These are phyloP conservation scores for Anabacerthia variegaticeps DNA, from an alignment of 2,797 vertebrate genomes.

Conservation along the genomic window DNA sequence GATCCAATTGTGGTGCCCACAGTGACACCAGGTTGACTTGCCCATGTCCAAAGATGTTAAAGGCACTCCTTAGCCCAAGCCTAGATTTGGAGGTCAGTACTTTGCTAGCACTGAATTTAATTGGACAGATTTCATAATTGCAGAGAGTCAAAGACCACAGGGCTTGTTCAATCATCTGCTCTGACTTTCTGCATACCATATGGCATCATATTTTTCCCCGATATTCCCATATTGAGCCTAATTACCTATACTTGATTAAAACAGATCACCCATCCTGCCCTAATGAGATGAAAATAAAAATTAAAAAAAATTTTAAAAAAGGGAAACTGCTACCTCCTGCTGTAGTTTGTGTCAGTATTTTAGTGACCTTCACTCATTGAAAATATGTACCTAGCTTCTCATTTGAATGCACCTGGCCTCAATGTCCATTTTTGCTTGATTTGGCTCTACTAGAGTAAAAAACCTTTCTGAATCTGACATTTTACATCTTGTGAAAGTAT, in stretches of 20 bases:
- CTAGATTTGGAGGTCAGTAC: not conserved
- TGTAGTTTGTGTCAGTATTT: not conserved
- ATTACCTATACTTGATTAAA: conserved; percentile 56
- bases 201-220: conserved; percentile 9
- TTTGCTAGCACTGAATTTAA: not conserved
- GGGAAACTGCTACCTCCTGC: not conserved
- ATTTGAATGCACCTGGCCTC: not conserved
- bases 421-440: not conserved
- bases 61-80: not conserved
- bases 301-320: not conserved
- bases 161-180: conserved; percentile 36
- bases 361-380: not conserved
- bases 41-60: not conserved
- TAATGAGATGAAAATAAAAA: not conserved
- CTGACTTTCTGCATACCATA: conserved; percentile 26
- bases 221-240: conserved; percentile 44
- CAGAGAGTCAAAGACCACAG: not conserved
- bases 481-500: not conserved
- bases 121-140: conserved; percentile 5
- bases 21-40: not conserved
- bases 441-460: not conserved
- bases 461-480: not conserved
- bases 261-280: conserved; percentile 16
- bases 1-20: not conserved
- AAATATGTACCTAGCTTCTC: not conserved